Evolutionary conservation across 2,113 vertebrate genomes (phyloP).

Genomic region (Oryzias curvinotus): DNA sequence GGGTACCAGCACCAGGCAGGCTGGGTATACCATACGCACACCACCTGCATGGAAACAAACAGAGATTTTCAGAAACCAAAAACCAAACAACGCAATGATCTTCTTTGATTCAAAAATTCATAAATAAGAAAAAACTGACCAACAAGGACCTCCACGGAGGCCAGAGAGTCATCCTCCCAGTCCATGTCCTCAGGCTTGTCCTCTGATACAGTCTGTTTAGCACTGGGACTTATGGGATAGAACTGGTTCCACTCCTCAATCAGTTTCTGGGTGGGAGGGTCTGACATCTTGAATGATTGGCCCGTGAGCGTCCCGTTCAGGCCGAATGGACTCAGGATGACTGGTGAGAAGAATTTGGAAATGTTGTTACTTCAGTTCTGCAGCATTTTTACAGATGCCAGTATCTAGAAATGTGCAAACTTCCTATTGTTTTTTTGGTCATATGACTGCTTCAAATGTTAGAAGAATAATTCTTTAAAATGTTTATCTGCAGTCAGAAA

Average conservation of each 20-base stretch:
- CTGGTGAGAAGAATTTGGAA: conserved; percentile 59
- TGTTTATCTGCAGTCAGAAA: too few relatives aligned
- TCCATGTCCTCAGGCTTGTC: conserved; percentile 94
- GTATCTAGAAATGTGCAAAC: too few relatives aligned
- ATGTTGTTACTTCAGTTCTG: too few relatives aligned
- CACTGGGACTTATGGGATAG: conserved; percentile 90
- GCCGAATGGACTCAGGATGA: conserved; percentile 97
- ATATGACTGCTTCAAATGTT: too few relatives aligned
- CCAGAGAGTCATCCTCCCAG: conserved; percentile 97
- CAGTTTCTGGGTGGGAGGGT: conserved; percentile 93
- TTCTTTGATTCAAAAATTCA: background rate
- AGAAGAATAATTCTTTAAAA: too few relatives aligned
- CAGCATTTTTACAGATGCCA: too few relatives aligned
- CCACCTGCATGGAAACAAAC: conserved; percentile 79
- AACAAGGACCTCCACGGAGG: conserved; percentile 97
- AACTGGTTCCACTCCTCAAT: conserved; percentile 99
- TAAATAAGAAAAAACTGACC: conserved; percentile 77
- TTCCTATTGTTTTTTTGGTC: too few relatives aligned
- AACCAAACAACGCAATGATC: background rate
- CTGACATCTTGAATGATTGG: conserved; percentile 97
- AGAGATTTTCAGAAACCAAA: background rate
- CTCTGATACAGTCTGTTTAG: conserved; percentile 84
- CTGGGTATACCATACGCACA: conserved; percentile 97
- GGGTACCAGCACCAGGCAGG: conserved; percentile 94
- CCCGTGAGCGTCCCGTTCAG: conserved; percentile 96